Percentiles rank a stretch among this genome's conserved stretches.
Evolutionary conservation across 2,113 vertebrate genomes (phyloP).

Genomic region (Halcyon malimbica): DNA sequence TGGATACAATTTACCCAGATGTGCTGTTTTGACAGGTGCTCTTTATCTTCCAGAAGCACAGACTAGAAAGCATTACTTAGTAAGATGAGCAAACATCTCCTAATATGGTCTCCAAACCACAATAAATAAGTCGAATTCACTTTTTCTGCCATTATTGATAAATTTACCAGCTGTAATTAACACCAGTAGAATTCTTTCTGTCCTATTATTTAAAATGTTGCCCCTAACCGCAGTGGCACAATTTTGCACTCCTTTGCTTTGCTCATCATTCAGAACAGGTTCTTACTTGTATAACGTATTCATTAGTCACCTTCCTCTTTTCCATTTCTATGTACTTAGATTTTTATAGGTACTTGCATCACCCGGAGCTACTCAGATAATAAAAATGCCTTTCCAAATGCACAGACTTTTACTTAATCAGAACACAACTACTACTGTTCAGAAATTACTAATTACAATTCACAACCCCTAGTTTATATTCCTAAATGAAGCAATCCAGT

Average conservation of each 20-base stretch:
- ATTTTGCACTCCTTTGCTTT: background rate
- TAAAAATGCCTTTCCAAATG: background rate
- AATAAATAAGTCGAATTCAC: background rate
- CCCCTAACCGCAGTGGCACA: background rate
- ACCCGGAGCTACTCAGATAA: background rate
- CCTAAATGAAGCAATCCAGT: background rate
- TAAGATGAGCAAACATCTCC: background rate
- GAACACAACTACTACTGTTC: background rate
- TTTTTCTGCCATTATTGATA: background rate
- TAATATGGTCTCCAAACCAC: background rate
- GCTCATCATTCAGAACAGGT: background rate
- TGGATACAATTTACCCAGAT: background rate
- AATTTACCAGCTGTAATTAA: background rate
- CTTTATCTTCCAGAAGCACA: background rate
- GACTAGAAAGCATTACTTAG: background rate
- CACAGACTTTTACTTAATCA: background rate
- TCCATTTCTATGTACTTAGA: background rate
- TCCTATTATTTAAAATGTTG: background rate
- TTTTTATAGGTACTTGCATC: background rate
- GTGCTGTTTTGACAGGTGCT: background rate
- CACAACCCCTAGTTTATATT: background rate
- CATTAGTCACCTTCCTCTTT: background rate
- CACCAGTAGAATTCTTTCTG: background rate
- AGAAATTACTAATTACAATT: background rate
- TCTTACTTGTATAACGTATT: background rate